Evolutionary conservation across 2,797 vertebrate species (phyloP), one percentile per base, ranked within the genome.

Genomic region (Scyliorhinus canicula): DNA sequence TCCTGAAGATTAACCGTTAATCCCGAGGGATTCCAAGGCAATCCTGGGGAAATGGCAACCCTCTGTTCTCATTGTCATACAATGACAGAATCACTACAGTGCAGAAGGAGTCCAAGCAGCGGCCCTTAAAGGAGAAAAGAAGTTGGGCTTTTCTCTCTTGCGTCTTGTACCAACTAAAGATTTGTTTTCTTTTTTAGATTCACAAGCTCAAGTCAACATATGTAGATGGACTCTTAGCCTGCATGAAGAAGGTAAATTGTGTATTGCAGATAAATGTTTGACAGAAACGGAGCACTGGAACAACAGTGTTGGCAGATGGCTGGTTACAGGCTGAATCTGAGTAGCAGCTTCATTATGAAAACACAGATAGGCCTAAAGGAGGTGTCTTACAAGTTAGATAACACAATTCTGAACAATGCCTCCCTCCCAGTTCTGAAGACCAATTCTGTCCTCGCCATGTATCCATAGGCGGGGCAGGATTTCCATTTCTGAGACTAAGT

Each of bases 161-260:
- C 19, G 57, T 11, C 57, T 71, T 50, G 67, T n/a, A 52, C 28
- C 31, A 52, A n/a, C 47, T n/a, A 50, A 35, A 69, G 26, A 44
- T 19, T 77, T 52, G 35, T 60, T 95, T 95, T 28, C 26, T 95
- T 50, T 82, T 65, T 50, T 96, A 99, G 98, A 96, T 99, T 96
- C 98, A 98, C 96, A 99, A 99, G 96, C 98, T 98, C 97, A 99
- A 99, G 96, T 98, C 98, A 40, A 97, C 98, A 11, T 99, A 98
- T 93, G 97, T 99, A 90, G 99, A 99, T 95, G 98, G 98, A 77
- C 97, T 99, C 93, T 96, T 96, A 31, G 97, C 97, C 0, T 98
- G 97, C 96, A 97, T 98, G 96, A 97, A 95, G 95, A 98, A 98
- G 98, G 98, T 99, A 96, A 96, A 6, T 74, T 74, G 28, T 65